Base-by-base conservation (phyloP, 2,797 vertebrate genomes). In the Sebastolobus altivelis region DNA sequence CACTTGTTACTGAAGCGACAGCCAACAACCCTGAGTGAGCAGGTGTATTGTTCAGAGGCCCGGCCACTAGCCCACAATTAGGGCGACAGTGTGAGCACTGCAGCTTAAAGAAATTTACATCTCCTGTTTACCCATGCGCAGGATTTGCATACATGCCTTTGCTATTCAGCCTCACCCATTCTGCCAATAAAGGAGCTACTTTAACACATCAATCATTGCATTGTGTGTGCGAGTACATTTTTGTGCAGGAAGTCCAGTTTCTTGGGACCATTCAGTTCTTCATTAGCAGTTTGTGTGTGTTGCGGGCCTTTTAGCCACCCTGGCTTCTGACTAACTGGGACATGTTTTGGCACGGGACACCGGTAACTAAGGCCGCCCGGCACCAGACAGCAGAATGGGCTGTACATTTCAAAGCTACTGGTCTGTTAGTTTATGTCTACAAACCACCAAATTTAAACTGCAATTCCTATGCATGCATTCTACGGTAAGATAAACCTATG, bases 221-320 rank as follows among this genome's bases (percentile, higher is more conserved):
- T 46, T 59, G 37, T 55, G 59, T 49, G 56, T 9, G 55, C 62
- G 43, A 55, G 46, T 5, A 6, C 14, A 16, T 49, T 16, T 49
- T 59, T 38, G 49, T 68, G 56, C 81, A 93, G 92, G 92, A 92
- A 91, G 86, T 77, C 65, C 18, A 54, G 63, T 49, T 88, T 43
- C 46, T 75, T 40, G 8, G 25, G 22, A 79, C 75, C 72, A 91
- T 91, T 92, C 77, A 89, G 83, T 54, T 87, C 87, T 92, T 94
- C 92, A 95, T 96, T 95, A 95, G 93, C 88, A 95, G 89, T 95
- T 95, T 82, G 69, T 54, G 67, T 77, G 91, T 81, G 92, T 65
- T 80, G 74, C 54, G 33, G 79, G 83, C 66, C 79, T 87, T 89
- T 90, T 80, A 88, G 75, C 87, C 90, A 84, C 78, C 83, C 92